Evolutionary conservation across 2,113 vertebrate genomes (phyloP).

Genomic region (Spheniscus mendiculus): DNA sequence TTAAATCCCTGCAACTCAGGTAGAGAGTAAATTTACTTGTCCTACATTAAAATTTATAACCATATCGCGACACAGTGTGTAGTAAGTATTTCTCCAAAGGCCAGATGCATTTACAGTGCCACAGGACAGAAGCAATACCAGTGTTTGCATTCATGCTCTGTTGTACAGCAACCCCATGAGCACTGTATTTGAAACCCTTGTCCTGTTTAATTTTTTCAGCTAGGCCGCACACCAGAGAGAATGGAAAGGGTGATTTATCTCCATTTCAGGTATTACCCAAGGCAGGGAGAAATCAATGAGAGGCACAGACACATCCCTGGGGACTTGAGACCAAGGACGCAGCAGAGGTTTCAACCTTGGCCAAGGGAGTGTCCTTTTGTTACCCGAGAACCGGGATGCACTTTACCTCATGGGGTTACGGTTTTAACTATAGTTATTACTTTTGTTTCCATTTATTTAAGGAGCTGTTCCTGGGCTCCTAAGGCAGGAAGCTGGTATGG

Average conservation of each 20-base stretch:
- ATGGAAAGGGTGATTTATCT: slow-evolving; percentile 7
- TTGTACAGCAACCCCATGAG: not conserved
- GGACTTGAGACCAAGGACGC: not conserved
- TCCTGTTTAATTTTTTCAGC: slow-evolving; percentile 25
- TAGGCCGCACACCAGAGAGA: not conserved
- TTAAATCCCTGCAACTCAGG: not conserved
- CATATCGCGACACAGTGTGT: not conserved
- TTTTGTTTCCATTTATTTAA: not conserved
- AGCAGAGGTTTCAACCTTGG: not conserved
- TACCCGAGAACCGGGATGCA: not conserved
- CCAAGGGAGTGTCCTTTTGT: not conserved
- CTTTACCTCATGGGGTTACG: not conserved
- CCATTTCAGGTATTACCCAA: not conserved
- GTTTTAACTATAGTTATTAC: not conserved
- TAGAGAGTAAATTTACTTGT: not conserved
- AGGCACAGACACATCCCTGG: not conserved
- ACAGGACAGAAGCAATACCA: not conserved
- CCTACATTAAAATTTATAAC: not conserved
- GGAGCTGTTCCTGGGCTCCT: not conserved
- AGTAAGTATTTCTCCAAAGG: not conserved
- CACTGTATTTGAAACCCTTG: not conserved
- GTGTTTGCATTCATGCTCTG: not conserved
- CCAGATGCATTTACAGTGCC: not conserved
- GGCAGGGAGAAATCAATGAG: not conserved
- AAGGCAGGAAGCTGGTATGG: not conserved